Evolutionary conservation across 2,797 vertebrate genomes (phyloP).

Genomic region (Chiroxiphia lanceolata): DNA sequence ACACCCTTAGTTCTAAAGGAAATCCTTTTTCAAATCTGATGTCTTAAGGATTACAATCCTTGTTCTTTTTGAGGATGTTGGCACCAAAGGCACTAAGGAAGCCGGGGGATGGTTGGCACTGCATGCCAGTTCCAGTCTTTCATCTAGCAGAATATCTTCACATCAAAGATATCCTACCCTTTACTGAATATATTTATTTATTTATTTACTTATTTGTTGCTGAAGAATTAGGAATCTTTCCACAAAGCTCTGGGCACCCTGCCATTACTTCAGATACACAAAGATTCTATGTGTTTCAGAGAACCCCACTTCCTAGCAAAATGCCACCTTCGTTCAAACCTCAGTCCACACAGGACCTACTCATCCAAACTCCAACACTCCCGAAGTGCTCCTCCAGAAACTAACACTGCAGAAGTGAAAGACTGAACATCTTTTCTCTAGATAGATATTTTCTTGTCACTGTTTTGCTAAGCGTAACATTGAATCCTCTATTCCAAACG

Average conservation of each 20-base stretch:
- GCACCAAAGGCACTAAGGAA: conserved; percentile 44
- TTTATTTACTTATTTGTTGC: conserved; percentile 16
- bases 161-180: conserved; percentile 51
- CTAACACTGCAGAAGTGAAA: neutral
- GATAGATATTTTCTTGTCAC: neutral
- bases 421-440: neutral
- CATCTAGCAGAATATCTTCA: conserved; percentile 37
- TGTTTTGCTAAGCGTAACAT: neutral
- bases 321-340: neutral
- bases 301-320: conserved; percentile 12
- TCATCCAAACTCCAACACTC: neutral
- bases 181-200: conserved; percentile 1
- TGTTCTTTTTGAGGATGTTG: conserved; percentile 50
- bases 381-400: neutral
- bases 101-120: neutral
- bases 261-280: neutral
- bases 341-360: neutral
- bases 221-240: conserved; percentile 15
- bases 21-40: conserved; percentile 52
- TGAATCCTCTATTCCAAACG: neutral
- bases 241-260: conserved; percentile 23
- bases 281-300: neutral
- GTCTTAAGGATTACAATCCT: neutral
- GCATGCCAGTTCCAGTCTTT: conserved; percentile 24
- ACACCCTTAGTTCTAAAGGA: conserved; percentile 31